phyloP scores from a whole-genome alignment of 1,140 invertebrate genomes.

The Trypoxylus dichotomus region DNA sequence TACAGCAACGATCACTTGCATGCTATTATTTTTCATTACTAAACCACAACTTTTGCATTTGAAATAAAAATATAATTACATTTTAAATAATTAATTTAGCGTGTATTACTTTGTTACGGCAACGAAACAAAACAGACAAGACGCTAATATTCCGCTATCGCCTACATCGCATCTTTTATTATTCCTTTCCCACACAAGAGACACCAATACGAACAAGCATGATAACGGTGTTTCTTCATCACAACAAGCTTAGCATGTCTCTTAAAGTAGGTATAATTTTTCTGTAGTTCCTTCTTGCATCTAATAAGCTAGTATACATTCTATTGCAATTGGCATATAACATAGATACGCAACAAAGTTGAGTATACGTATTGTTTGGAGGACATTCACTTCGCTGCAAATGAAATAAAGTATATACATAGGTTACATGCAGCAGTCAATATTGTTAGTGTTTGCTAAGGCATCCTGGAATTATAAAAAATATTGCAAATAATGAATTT shows the following conservation, averaged over 20 bases:
- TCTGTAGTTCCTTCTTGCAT: neutral
- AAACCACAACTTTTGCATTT: too few relatives aligned
- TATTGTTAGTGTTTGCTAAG: too few relatives aligned
- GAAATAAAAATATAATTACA: too few relatives aligned
- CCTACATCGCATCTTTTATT: neutral
- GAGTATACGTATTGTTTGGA: neutral
- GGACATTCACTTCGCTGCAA: neutral
- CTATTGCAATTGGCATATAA: neutral
- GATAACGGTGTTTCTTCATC: neutral
- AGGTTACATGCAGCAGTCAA: neutral
- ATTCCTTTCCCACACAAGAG: neutral
- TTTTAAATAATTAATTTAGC: too few relatives aligned
- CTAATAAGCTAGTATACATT: neutral
- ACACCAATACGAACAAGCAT: neutral
- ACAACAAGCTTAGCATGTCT: neutral
- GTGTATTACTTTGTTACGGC: too few relatives aligned
- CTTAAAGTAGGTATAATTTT: neutral
- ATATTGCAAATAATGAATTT: too few relatives aligned
- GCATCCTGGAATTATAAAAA: too few relatives aligned
- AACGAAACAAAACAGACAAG: too few relatives aligned
- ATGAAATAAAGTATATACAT: neutral
- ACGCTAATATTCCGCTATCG: neutral
- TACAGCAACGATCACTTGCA: too few relatives aligned
- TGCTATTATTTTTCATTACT: too few relatives aligned
- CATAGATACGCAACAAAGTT: neutral